Percentiles rank a stretch among this genome's conserved stretches.
phyloP scores from a whole-genome alignment of 35 echinoderm and acorn worm species.

The Ophiothrix spiculata region DNA sequence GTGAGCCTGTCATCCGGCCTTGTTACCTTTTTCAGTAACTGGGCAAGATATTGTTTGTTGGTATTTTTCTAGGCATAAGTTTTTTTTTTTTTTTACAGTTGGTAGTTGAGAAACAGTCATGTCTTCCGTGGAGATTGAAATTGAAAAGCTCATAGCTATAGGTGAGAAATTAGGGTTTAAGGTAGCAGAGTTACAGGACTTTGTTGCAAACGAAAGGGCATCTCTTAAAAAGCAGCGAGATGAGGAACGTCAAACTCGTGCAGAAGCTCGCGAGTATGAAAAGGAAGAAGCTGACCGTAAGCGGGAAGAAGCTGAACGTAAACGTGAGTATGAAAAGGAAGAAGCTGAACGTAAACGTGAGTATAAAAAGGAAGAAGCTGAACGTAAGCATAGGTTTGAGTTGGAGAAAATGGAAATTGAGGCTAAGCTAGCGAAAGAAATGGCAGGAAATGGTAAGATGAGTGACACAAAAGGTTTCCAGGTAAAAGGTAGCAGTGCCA shows the following conservation, averaged over 20 bases:
- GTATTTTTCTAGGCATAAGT: too few relatives aligned
- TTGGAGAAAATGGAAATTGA: too few relatives aligned
- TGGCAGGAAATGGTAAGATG: too few relatives aligned
- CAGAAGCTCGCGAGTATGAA: background rate
- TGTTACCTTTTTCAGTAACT: too few relatives aligned
- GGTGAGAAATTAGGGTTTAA: background rate
- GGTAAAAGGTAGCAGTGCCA: constrained; percentile 13
- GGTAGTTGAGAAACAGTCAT: background rate
- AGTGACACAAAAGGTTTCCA: too few relatives aligned
- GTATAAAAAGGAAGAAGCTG: background rate
- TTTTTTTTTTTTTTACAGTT: background rate
- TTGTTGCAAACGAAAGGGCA: background rate
- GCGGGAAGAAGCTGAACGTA: background rate
- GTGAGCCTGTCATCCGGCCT: background rate
- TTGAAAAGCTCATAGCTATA: background rate
- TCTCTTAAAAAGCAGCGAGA: background rate
- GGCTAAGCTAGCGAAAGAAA: too few relatives aligned
- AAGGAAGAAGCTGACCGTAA: background rate
- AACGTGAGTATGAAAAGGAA: background rate
- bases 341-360: background rate
- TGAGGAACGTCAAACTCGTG: background rate
- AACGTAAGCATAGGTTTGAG: too few relatives aligned
- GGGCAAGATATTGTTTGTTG: too few relatives aligned
- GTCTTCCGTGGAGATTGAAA: background rate
- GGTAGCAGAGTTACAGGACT: background rate